phyloP scores from a whole-genome alignment of 2,888 invertebrate species.

The Drosophila borborema region DNA sequence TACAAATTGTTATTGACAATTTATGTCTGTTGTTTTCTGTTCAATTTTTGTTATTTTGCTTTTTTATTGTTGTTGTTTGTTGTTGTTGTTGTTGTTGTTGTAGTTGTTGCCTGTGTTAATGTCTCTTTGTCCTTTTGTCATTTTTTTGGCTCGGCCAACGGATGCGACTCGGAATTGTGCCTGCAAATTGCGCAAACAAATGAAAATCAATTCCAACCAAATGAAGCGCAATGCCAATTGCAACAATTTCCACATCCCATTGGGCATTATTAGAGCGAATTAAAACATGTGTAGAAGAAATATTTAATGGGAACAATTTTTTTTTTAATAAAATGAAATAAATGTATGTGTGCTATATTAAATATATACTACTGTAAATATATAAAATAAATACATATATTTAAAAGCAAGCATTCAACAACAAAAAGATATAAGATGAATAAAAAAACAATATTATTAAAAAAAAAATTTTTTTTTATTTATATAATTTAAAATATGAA shows the following conservation, averaged over 20 bases:
- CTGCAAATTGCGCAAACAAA: slow-evolving; percentile 57
- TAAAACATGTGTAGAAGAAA: background rate
- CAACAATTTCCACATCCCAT: slow-evolving; percentile 43
- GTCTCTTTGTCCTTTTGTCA: slow-evolving; percentile 2
- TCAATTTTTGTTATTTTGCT: slow-evolving; percentile 15
- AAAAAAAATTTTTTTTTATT: no score
- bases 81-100: background rate
- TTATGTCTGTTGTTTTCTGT: slow-evolving; percentile 60
- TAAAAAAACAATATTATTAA: no score
- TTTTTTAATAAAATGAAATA: background rate
- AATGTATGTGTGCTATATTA: background rate
- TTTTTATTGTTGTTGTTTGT: slow-evolving; percentile 1
- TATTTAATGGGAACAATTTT: background rate
- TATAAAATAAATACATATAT: background rate
- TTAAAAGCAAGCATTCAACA: background rate
- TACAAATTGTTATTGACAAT: slow-evolving; percentile 79
- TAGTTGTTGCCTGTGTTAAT: slow-evolving; percentile 3
- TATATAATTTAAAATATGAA: no score
- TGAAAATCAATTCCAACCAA: slow-evolving; percentile 70
- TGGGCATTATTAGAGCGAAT: slow-evolving; percentile 43
- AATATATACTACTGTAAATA: background rate
- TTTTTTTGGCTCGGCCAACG: slow-evolving; percentile 15
- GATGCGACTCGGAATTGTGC: slow-evolving; percentile 50
- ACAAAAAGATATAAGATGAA: background rate
- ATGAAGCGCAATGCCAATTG: slow-evolving; percentile 64